Evolutionary conservation across 2,797 vertebrate species (phyloP).

Genomic region (Cryptoprocta ferox): DNA sequence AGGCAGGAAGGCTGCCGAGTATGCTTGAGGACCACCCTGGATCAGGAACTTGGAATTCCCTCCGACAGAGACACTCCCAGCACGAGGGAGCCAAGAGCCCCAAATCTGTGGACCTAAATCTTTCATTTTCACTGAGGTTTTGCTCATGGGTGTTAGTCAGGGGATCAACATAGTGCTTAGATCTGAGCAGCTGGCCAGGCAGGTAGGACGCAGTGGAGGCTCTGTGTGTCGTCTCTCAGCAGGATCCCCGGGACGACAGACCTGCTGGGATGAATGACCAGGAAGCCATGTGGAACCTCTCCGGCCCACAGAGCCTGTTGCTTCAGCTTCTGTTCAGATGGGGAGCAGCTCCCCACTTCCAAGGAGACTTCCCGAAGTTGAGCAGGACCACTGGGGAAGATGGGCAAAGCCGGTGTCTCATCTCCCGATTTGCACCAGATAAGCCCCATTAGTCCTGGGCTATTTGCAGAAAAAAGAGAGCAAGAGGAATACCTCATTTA

Average conservation of each 20-base stretch:
- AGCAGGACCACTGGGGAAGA: background rate
- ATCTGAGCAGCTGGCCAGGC: background rate
- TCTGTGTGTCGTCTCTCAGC: rapidly evolving
- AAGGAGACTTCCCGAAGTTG: background rate
- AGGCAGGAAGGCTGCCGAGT: background rate
- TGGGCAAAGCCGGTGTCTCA: background rate
- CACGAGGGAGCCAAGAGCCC: background rate
- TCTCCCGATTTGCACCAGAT: no score
- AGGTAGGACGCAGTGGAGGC: background rate
- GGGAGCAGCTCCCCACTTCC: background rate
- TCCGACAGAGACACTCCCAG: background rate
- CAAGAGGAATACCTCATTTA: rapidly evolving
- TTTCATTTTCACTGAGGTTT: background rate
- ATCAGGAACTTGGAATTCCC: rapidly evolving
- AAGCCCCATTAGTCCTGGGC: background rate
- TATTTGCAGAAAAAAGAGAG: rapidly evolving
- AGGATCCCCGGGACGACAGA: rapidly evolving
- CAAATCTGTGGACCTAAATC: rapidly evolving
- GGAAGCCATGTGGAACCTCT: background rate
- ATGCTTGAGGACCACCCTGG: background rate
- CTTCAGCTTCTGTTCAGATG: background rate
- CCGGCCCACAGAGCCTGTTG: rapidly evolving
- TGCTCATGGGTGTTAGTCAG: rapidly evolving
- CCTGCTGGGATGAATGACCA: background rate
- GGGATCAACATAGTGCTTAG: rapidly evolving